Conservation (phyloP, 2,888 invertebrate genomes). For the Tenthredo scrophulariae region DNA sequence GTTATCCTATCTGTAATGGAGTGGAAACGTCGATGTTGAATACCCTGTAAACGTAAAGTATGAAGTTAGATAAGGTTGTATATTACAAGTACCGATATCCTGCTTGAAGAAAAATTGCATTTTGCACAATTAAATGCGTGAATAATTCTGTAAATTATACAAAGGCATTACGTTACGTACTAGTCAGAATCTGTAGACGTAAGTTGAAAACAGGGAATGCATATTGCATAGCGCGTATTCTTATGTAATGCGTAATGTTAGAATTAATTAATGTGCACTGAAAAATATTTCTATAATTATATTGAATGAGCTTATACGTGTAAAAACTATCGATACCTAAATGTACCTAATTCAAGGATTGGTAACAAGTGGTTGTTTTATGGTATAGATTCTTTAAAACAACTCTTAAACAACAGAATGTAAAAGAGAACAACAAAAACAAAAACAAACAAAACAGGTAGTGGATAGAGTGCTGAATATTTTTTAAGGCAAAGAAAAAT, state of each 20-base stretch:
- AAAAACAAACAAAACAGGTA: not conserved
- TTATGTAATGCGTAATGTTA: slow-evolving; percentile 42
- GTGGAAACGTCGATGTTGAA: not conserved
- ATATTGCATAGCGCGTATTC: slow-evolving; percentile 66
- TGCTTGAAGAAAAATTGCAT: not conserved
- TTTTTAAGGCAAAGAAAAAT: not conserved
- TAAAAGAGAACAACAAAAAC: not conserved
- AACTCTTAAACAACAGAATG: not conserved
- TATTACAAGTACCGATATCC: slow-evolving; percentile 46
- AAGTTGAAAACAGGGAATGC: slow-evolving; percentile 72
- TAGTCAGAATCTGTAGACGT: slow-evolving; percentile 73
- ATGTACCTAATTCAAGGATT: slow-evolving; percentile 70
- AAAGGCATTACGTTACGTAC: slow-evolving; percentile 66
- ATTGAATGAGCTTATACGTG: slow-evolving; percentile 76
- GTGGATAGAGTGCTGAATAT: slow-evolving; percentile 48
- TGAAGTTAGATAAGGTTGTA: slow-evolving; percentile 19
- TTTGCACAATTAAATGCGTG: slow-evolving; percentile 36
- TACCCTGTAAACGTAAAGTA: slow-evolving; percentile 44
- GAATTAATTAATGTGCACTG: slow-evolving; percentile 49
- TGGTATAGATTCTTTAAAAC: slow-evolving; percentile 32
- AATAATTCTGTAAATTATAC: slow-evolving; percentile 50
- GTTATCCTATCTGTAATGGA: not conserved
- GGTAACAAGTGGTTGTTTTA: slow-evolving; percentile 39
- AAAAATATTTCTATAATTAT: slow-evolving; percentile 73
- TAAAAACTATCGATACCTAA: slow-evolving; percentile 76